Base-by-base conservation (phyloP, 2,113 vertebrate genomes). In the Pao palembangensis region DNA sequence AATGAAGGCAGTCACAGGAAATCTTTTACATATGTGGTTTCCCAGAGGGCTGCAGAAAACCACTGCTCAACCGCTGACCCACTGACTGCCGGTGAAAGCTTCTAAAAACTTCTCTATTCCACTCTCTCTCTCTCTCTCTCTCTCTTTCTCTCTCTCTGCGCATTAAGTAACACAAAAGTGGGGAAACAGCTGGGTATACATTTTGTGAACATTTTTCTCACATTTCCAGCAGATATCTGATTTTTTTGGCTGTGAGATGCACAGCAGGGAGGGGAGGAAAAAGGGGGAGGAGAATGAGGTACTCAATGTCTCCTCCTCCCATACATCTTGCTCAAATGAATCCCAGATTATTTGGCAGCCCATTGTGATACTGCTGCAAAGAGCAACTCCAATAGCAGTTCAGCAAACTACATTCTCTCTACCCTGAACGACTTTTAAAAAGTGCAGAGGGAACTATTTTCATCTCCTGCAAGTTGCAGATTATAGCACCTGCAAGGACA, bases 241-340 rank as follows among this genome's bases (percentile, higher is more conserved):
- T 80, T 57, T 58, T 61, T 67, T 44, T 78, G 72, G 75, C 80
- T 72, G 80, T 55, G 73, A 59, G 72, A 81, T 60, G 66, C 81
- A 57, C 75, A 66, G 69, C 67, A 52, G 66, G 78, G 68, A 78
- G 71, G 76, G 71, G 64, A 21, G 15, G 53, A 43, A 21, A 51
- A 57, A 55, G 55, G 51, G 42, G 46, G 57, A 55, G 20, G 23
- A 31, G 17, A 46, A 43, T 47, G 41, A 68, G 25, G n/a, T 25
- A 23, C 53, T 47, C 7, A 41, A 18, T 38, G 47, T 67, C 78
- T 79, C 83, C 82, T 82, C 85, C 80, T 78, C 84, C 67, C 69
- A 82, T 82, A 81, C 81, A 88, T 83, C 64, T 75, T 58, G 47
- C 56, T 71, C 69, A 82, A 82, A 83, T 83, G 75, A 80, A 59